Base-by-base conservation (phyloP, 1,140 invertebrate species). In the Radopholus similis region DNA sequence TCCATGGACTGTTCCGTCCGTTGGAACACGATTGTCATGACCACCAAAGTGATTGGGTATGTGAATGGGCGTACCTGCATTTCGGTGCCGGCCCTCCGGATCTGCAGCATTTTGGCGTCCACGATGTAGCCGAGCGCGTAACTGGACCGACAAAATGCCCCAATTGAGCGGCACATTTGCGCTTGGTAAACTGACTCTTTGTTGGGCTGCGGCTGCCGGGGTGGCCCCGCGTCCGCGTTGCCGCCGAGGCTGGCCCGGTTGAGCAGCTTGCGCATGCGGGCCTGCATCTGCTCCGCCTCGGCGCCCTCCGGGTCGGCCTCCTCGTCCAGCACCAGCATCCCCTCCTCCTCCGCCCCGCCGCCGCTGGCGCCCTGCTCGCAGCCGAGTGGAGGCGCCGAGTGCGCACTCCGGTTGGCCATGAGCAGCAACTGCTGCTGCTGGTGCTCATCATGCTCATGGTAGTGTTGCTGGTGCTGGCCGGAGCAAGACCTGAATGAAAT, bases 181-280 rank as follows among this genome's bases (percentile, higher is more conserved):
- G n/a, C n/a, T n/a, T n/a, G n/a, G n/a, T n/a, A n/a, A n/a, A 18
- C 26, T 47, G 6, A 47, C 44, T 47, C 13, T 47, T 47, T 47
- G 44, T 47, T 47, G n/a, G 44, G 44, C 13, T 47, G 44, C 44
- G 26, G 26, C n/a, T 47, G n/a, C n/a, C 26, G 44, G 4, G 4
- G 44, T 5, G n/a, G 6, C 26, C 13, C n/a, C 11, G 11, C 11
- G 11, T 42, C n/a, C 11, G 38, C n/a, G 38, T 1, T 42, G 38
- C n/a, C n/a, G 11, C 38, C n/a, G 38, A 13, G 11, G 38, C 18
- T 42, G 38, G 1, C 2, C 38, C 38, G 18, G 2, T n/a, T n/a
- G 38, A 97, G 97, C 23, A 96, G 85, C 62, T 95, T 90, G 65
- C 94, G 84, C 58, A 97, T 89, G 83, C 95, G 8, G 23, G 15